Conservation (phyloP, 2,113 vertebrate species). For the Hippocampus abdominalis region DNA sequence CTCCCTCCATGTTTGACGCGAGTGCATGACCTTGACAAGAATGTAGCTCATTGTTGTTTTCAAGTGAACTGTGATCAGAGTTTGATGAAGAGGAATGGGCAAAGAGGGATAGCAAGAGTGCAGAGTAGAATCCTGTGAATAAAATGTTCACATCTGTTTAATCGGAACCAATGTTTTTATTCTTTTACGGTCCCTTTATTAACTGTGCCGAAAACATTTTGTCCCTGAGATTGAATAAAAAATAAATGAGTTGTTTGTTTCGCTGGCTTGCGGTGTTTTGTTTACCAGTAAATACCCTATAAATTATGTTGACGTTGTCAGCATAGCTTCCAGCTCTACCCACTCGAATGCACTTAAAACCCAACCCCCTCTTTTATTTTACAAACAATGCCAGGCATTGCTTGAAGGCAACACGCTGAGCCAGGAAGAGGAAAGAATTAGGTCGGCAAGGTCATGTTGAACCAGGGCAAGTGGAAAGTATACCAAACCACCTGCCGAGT, state of each 20-base stretch:
- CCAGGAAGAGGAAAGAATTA: constrained; percentile 38
- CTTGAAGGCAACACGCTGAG: constrained; percentile 51
- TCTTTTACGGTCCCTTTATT: background rate
- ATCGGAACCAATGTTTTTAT: constrained; percentile 3
- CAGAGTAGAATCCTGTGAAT: constrained; percentile 12
- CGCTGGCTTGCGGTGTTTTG: constrained; percentile 9
- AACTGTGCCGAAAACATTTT: background rate
- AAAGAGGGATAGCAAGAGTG: constrained; percentile 9
- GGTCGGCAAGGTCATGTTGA: constrained; percentile 61
- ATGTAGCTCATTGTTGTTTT: constrained; percentile 73
- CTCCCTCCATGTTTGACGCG: constrained; percentile 34
- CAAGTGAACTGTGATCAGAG: constrained; percentile 61
- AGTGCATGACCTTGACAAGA: constrained; percentile 75
- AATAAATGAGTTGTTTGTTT: constrained; percentile 2
- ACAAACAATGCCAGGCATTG: constrained; percentile 65
- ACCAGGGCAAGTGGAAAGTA: constrained; percentile 48
- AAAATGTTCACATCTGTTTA: constrained; percentile 8
- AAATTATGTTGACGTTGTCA: constrained; percentile 37
- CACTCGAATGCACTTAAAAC: constrained; percentile 26
- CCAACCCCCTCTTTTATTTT: constrained; percentile 50
- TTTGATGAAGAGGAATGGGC: constrained; percentile 46
- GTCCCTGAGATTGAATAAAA: background rate
- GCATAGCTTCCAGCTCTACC: constrained; percentile 24
- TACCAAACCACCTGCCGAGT: constrained; percentile 56
- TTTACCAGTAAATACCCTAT: constrained; percentile 23